phyloP scores from a whole-genome alignment of 2,113 vertebrate species.

The Corythoichthys haematopterus region DNA sequence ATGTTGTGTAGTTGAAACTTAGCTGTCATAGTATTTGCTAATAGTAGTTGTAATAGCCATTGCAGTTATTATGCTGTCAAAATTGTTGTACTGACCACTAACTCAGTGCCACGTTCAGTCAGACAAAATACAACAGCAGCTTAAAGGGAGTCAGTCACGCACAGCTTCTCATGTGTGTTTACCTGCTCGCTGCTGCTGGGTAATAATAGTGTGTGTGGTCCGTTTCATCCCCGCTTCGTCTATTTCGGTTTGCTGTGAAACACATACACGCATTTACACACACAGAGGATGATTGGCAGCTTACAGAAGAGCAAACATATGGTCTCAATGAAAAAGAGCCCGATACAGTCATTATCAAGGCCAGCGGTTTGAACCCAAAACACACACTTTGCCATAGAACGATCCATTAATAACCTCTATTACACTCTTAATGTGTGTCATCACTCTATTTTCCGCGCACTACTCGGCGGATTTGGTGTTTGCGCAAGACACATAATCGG shows the following conservation, averaged over 20 bases:
- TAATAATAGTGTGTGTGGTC: slow-evolving; percentile 45
- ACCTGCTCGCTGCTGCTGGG: slow-evolving; percentile 35
- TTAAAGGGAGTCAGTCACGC: slow-evolving; percentile 62
- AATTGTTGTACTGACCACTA: too few relatives aligned
- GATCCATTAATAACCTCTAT: slow-evolving; percentile 7
- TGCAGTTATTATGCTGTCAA: too few relatives aligned
- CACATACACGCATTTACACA: slow-evolving; percentile 13
- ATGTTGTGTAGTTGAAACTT: too few relatives aligned
- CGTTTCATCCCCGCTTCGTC: slow-evolving; percentile 42
- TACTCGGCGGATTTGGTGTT: neutral
- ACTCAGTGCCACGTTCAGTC: slow-evolving; percentile 51
- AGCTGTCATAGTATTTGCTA: too few relatives aligned
- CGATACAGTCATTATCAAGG: slow-evolving; percentile 16
- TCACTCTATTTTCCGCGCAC: neutral
- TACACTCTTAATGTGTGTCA: neutral
- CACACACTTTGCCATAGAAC: neutral
- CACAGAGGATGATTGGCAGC: slow-evolving; percentile 21
- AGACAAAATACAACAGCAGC: slow-evolving; percentile 62
- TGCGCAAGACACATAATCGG: neutral
- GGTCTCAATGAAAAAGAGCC: slow-evolving; percentile 8
- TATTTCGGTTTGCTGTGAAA: slow-evolving; percentile 27
- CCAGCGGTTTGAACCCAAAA: slow-evolving; percentile 8
- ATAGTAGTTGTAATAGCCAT: too few relatives aligned
- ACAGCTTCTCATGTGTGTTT: slow-evolving; percentile 38
- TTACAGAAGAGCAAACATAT: slow-evolving; percentile 35